A percentile compares a stretch with the other conserved stretches of the same genome.
Conservation (phyloP, 2,113 vertebrate genomes). For the Cochlearius cochlearius region DNA sequence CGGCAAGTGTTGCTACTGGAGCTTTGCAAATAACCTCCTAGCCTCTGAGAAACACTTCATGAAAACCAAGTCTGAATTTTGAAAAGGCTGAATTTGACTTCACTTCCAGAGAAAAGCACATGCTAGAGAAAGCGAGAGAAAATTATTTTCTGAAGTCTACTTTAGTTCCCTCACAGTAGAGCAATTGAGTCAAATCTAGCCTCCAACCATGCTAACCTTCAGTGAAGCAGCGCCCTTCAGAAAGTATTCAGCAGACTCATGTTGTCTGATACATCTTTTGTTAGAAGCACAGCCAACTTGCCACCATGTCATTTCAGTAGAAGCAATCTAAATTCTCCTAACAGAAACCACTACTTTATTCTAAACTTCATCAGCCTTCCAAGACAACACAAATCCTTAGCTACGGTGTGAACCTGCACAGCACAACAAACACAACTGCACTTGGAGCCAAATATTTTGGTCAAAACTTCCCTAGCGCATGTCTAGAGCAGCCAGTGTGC, state of each 20-base stretch:
- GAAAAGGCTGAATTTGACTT: neutral
- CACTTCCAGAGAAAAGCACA: neutral
- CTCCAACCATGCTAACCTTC: neutral
- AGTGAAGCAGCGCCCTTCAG: neutral
- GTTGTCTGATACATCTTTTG: neutral
- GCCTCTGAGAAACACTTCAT: neutral
- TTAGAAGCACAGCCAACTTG: neutral
- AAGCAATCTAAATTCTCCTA: neutral
- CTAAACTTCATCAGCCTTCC: neutral
- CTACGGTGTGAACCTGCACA: neutral
- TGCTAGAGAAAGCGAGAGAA: neutral
- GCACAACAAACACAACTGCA: neutral
- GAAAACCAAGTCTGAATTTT: neutral
- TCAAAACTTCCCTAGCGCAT: neutral
- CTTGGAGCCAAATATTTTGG: neutral
- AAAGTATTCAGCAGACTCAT: neutral
- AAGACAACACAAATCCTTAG: neutral
- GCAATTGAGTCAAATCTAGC: neutral
- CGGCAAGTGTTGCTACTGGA: neutral
- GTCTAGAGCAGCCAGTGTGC: neutral
- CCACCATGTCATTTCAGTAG: neutral
- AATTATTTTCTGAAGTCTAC: neutral
- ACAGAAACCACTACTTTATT: neutral
- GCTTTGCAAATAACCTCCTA: neutral
- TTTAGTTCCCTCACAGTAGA: neutral